A percentile compares a stretch with the other conserved stretches of the same genome.
phyloP scores from a whole-genome alignment of 2,113 vertebrate genomes.

The Craseonycteris thonglongyai region DNA sequence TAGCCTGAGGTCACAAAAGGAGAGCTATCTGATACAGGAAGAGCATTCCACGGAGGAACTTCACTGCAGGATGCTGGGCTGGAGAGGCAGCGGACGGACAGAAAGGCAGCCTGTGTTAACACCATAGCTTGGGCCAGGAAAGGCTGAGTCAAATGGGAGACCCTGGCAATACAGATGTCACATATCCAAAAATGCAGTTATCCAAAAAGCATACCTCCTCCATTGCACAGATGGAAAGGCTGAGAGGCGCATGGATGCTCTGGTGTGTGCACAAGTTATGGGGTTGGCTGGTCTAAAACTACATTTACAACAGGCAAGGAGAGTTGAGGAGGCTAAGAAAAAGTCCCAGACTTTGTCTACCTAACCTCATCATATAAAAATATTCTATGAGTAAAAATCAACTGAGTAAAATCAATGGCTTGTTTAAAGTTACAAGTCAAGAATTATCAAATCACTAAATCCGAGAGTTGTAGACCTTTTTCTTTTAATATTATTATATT shows the following conservation, averaged over 20 bases:
- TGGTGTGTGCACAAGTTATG: neutral
- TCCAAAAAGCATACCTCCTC: neutral
- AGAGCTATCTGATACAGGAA: too few relatives aligned
- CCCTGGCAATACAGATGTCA: too few relatives aligned
- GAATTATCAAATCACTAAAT: neutral
- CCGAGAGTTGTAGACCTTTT: neutral
- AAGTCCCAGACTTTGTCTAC: neutral
- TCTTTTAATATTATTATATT: too few relatives aligned
- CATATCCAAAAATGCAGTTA: neutral
- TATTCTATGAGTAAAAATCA: neutral
- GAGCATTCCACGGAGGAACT: neutral
- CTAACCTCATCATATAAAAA: neutral
- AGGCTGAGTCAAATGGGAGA: accelerated
- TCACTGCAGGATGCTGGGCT: neutral
- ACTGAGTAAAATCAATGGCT: neutral
- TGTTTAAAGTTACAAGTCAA: neutral
- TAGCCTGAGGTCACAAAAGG: neutral
- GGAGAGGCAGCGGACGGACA: neutral
- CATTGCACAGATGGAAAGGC: neutral
- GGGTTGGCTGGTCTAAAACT: neutral
- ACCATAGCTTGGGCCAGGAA: neutral
- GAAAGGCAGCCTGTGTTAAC: neutral
- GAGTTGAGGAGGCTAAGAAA: neutral
- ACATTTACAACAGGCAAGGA: neutral
- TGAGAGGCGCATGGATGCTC: neutral